Base-by-base conservation (phyloP, 2,797 vertebrate genomes). In the Syndactyla subalaris region DNA sequence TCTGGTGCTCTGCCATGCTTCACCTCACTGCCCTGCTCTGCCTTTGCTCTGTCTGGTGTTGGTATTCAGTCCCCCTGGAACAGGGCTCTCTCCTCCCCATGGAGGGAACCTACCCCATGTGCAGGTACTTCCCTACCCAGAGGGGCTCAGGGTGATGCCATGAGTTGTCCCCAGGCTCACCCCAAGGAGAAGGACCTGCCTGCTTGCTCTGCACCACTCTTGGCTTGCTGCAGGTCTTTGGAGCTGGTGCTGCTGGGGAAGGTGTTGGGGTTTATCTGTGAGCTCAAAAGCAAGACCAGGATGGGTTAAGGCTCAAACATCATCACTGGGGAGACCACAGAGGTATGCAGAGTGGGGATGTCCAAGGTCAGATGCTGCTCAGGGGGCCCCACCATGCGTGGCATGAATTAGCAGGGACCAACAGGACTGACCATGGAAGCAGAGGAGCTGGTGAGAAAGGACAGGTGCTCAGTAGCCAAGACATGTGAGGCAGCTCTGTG, bases 311-410 rank as follows among this genome's bases (percentile, higher is more conserved):
- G 23, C 38, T 91, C 7, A 2, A 13, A 32, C 20, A 14, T 65
- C 23, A n/a, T 5, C n/a, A 29, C 23, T 52, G 34, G 7, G 23
- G 20, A 96, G 1, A 59, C 32, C 54, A 32, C 0, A 66, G 22
- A 59, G 32, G 4, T 41, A 34, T 30, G 49, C 59, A 41, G 34
- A 45, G 32, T 10, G 8, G 16, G 5, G 21, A 7, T 65, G 17
- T 9, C 70, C 49, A 20, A 12, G 51, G 18, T 30, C 10, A 32
- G 30, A 52, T 52, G 51, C 29, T 32, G 51, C 29, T 52, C 18
- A 0, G 30, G n/a, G 14, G 61, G 1, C 16, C 19, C 34, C 34
- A 59, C 1, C 0, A 0, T 3, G 3, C n/a, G 58, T 20, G 24
- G 22, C 27, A 29, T 2, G 22, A 72, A 61, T 68, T 20, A n/a